Evolutionary conservation across 2,113 vertebrate species (phyloP).

Genomic region (Lamprotornis superbus): DNA sequence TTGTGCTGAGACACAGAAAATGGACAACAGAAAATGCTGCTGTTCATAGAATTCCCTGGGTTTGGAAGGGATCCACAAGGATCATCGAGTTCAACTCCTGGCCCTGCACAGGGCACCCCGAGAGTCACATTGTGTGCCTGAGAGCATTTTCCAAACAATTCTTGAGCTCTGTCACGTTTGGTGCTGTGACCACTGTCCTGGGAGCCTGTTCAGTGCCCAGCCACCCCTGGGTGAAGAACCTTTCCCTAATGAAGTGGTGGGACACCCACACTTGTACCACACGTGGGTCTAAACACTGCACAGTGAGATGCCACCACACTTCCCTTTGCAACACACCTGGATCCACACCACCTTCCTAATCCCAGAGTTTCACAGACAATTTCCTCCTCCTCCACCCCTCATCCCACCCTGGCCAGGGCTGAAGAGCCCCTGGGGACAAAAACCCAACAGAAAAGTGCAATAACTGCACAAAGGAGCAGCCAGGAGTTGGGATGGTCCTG

Average conservation of each 20-base stretch:
- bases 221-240: background rate
- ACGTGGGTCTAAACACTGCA: accelerated
- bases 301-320: background rate
- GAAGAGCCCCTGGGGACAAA: background rate
- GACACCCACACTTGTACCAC: background rate
- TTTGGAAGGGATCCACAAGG: background rate
- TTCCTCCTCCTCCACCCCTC: background rate
- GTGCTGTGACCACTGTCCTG: background rate
- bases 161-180: background rate
- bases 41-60: background rate
- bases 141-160: background rate
- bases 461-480: background rate
- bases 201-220: background rate
- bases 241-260: background rate
- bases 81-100: background rate
- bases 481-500: background rate
- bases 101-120: background rate
- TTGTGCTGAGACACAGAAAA: accelerated
- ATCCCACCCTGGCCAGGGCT: background rate
- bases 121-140: background rate
- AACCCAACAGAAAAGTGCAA: background rate
- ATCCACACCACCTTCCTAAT: background rate
- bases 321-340: background rate
- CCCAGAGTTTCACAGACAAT: background rate
- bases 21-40: background rate